Evolutionary conservation across 2,113 vertebrate genomes (phyloP), one percentile per base, ranked within the genome.

Genomic region (Cinclus cinclus): DNA sequence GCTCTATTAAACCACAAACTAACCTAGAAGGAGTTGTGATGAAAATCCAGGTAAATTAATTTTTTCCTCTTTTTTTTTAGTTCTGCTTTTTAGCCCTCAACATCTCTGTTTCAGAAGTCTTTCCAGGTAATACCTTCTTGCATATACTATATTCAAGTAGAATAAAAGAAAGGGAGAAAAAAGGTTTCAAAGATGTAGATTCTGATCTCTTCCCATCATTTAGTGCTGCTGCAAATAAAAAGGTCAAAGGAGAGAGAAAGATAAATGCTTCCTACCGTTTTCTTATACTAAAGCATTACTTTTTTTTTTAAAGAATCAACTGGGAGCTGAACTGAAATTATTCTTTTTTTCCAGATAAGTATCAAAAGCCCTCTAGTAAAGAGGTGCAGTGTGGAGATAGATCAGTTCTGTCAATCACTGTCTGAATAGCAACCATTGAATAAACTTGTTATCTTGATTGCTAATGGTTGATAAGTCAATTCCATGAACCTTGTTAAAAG

Each of bases 381-480:
- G 49, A 47, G 55, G 15, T 55, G 8, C 3, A 3, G 16, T n/a
- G 21, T 4, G 12, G 39, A 84, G 33, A 91, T 64, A 27, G 69
- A 89, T 91, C 70, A 83, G 79, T 80, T 95, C 81, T 95, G 82
- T 90, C 87, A 93, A 74, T 91, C 82, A 91, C 27, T 94, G 9
- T 92, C 83, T 95, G 78, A 95, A 92, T 63, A 94, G 41, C 2
- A 9, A 33, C 81, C 83, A 76, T 37, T 92, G 87, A 90, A 50
- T 92, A 96, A 96, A 96, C 71, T 41, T 46, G 37, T 83, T 85
- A 78, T 89, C 82, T 90, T 92, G 42, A 37, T 70, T 89, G 31
- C 42, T 94, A 90, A 86, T 87, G 53, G 49, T 18, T 52, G 70
- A 74, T 56, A 95, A 94, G 64, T 92, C 84, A 79, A 33, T 74